Conservation (phyloP, 1,140 invertebrate genomes). For the Bombus vancouverensis region DNA sequence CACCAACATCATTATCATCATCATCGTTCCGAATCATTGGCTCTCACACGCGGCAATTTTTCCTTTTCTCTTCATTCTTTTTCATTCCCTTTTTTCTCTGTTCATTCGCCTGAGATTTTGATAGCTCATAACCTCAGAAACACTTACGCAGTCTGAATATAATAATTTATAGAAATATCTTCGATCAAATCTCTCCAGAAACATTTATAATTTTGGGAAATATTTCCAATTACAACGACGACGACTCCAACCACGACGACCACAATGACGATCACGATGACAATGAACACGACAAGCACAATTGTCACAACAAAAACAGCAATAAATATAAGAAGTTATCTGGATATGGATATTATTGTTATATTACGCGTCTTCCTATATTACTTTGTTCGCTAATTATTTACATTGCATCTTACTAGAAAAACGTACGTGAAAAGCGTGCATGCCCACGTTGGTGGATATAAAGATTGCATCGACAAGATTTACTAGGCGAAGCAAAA, state of each 20-base stretch:
- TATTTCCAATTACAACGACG: background rate
- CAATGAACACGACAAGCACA: background rate
- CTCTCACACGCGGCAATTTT: background rate
- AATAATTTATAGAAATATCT: background rate
- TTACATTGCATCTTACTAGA: too few relatives aligned
- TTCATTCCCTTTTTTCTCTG: background rate
- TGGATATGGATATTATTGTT: background rate
- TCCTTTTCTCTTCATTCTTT: background rate
- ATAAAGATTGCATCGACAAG: background rate
- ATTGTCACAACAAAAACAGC: background rate
- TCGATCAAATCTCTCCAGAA: background rate
- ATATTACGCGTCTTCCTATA: background rate
- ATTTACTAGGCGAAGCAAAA: background rate
- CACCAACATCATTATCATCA: background rate
- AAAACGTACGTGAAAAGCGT: conserved; percentile 5
- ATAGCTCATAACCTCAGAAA: background rate
- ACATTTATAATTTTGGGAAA: background rate
- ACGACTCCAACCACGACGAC: too few relatives aligned
- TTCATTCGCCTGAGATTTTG: background rate
- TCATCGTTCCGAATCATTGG: background rate
- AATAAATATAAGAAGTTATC: background rate
- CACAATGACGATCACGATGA: background rate
- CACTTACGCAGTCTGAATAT: background rate
- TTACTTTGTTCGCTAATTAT: background rate
- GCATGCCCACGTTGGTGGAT: background rate